Evolutionary conservation across 2,797 vertebrate species (phyloP).

Genomic region (Gastrophryne carolinensis): DNA sequence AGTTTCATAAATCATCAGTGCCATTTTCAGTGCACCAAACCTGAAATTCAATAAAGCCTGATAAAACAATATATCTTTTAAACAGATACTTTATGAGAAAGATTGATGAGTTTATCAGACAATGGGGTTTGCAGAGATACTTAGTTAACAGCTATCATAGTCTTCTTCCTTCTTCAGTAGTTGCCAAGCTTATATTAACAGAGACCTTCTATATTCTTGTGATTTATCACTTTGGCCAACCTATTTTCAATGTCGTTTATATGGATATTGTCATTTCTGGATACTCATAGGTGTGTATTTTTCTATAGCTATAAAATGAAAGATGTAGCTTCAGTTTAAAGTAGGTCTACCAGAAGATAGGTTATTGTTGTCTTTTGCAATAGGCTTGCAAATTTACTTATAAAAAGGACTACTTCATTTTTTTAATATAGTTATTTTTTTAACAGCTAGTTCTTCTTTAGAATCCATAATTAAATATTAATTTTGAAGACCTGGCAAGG

Average conservation of each 20-base stretch:
- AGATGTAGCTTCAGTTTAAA: too few relatives aligned
- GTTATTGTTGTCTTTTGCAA: too few relatives aligned
- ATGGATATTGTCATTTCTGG: not conserved
- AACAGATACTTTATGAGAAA: constrained; percentile 49
- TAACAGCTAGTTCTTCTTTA: too few relatives aligned
- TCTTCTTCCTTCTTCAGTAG: constrained; percentile 27
- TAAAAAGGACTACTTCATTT: too few relatives aligned
- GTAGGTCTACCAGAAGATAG: too few relatives aligned
- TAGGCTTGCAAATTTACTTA: too few relatives aligned
- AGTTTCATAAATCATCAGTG: constrained; percentile 50
- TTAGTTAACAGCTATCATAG: constrained; percentile 45
- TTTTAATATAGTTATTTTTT: too few relatives aligned
- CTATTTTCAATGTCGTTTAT: not conserved
- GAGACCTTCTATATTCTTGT: not conserved
- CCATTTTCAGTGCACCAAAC: constrained; percentile 51
- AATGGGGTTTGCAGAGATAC: constrained; percentile 39
- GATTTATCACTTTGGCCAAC: constrained; percentile 23
- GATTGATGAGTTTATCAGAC: constrained; percentile 54
- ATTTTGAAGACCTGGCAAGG: too few relatives aligned
- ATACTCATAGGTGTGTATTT: not conserved
- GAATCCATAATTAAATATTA: too few relatives aligned
- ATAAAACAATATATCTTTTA: constrained; percentile 53
- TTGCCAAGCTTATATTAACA: not conserved
- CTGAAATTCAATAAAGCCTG: constrained; percentile 47
- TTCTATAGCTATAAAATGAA: not conserved